These are phyloP conservation scores for Aelia acuminata DNA, from an alignment of 2,888 invertebrate species.

Conservation along the genomic window DNA sequence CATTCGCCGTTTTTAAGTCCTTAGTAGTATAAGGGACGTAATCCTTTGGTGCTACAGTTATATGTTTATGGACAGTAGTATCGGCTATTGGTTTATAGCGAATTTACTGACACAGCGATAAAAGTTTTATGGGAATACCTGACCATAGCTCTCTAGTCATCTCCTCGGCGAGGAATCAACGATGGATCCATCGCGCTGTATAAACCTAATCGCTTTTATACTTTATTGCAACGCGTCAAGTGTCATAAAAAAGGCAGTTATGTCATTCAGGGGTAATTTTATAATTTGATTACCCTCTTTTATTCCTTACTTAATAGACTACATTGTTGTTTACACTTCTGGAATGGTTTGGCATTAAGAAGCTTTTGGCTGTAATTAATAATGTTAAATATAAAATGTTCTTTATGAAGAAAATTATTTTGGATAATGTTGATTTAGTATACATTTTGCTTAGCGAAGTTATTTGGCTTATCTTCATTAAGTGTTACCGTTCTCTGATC, in stretches of 20 bases:
- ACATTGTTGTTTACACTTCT: not conserved
- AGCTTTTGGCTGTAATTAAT: too few species aligned
- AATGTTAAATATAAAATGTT: too few species aligned
- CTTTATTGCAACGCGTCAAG: slow-evolving; percentile 19
- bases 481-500: not conserved
- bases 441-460: not conserved
- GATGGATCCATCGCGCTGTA: not conserved
- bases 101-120: slow-evolving; percentile 28
- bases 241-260: slow-evolving; percentile 18
- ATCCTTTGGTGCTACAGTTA: not conserved
- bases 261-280: not conserved
- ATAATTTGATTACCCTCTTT: not conserved
- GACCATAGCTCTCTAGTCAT: slow-evolving; percentile 5
- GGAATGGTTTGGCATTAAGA: not conserved
- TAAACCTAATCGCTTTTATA: slow-evolving; percentile 41
- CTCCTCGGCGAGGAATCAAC: not conserved
- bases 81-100: slow-evolving; percentile 1
- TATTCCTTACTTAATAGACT: not conserved
- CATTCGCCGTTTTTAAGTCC: not conserved
- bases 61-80: slow-evolving; percentile 28
- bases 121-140: slow-evolving; percentile 40
- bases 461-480: too few species aligned
- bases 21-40: not conserved
- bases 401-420: too few species aligned
- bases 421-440: too few species aligned